These are phyloP conservation scores for Marmota flaviventris DNA, from an alignment of 2,113 vertebrate genomes.

Conservation along the genomic window DNA sequence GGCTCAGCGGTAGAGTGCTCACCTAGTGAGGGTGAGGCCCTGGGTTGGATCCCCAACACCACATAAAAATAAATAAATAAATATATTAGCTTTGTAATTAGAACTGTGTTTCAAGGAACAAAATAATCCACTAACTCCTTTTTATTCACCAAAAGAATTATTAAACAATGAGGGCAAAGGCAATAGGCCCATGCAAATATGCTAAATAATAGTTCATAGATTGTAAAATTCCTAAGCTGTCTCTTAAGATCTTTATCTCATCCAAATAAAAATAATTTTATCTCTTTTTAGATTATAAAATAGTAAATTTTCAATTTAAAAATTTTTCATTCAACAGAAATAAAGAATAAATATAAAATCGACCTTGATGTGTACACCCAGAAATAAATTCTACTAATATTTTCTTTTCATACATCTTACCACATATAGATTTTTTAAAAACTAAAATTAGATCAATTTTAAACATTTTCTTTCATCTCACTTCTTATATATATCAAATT, in stretches of 20 bases:
- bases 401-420: neutral
- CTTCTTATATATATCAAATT: slow-evolving; percentile 13
- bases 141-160: slow-evolving; percentile 2
- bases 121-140: slow-evolving; percentile 19
- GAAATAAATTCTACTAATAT: neutral
- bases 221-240: neutral
- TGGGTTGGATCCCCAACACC: too few relatives aligned
- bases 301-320: neutral
- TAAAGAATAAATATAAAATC: slow-evolving; percentile 3
- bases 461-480: neutral
- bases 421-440: neutral
- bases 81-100: slow-evolving; percentile 51
- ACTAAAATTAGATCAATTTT: neutral
- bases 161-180: slow-evolving; percentile 17
- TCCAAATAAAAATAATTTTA: slow-evolving; percentile 41
- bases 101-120: slow-evolving; percentile 31
- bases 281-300: slow-evolving; percentile 20
- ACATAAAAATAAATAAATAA: too few relatives aligned
- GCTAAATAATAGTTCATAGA: slow-evolving; percentile 16
- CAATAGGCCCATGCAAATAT: slow-evolving; percentile 22
- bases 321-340: neutral
- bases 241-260: neutral
- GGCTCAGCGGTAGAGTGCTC: too few relatives aligned
- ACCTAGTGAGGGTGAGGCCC: too few relatives aligned
- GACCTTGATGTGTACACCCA: neutral